Conservation (phyloP, 1,140 invertebrate species). For the Protaetia brevitarsis region DNA sequence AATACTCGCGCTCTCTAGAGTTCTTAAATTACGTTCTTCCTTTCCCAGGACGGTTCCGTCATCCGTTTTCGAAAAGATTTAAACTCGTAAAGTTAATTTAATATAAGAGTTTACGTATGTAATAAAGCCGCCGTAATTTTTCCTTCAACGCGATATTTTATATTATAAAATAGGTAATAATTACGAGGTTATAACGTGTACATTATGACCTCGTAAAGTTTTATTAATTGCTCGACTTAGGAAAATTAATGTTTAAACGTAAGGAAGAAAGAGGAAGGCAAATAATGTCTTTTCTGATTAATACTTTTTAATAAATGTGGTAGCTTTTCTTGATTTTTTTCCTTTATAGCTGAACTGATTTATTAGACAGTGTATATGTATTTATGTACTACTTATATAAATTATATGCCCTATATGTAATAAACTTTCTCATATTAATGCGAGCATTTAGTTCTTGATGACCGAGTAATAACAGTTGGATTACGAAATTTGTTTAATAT, state of each 20-base stretch:
- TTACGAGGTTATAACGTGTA: slow-evolving; percentile 8
- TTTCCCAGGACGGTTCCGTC: neutral
- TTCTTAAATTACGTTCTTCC: neutral
- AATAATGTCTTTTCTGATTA: slow-evolving; percentile 2
- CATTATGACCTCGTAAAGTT: slow-evolving; percentile 9
- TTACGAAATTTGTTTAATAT: neutral
- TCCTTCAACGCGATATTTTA: neutral
- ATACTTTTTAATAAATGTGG: neutral
- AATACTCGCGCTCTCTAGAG: neutral
- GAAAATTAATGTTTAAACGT: neutral
- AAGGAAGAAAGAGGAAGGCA: neutral
- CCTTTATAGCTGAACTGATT: neutral
- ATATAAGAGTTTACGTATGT: slow-evolving; percentile 13
- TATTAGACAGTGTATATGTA: too few relatives aligned
- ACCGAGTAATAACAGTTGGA: neutral
- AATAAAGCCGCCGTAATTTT: slow-evolving; percentile 9
- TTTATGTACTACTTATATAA: too few relatives aligned
- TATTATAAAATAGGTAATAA: slow-evolving; percentile 16
- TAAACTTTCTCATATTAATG: neutral
- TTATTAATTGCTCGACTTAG: slow-evolving; percentile 11
- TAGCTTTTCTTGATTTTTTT: neutral
- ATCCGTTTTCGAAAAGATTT: neutral
- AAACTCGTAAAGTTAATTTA: slow-evolving; percentile 16
- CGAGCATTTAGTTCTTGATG: neutral
- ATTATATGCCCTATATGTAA: too few relatives aligned